A percentile compares a stretch with the other conserved stretches of the same genome.
Conservation (phyloP, 2,113 vertebrate genomes). For the Poeciliopsis retropinna region DNA sequence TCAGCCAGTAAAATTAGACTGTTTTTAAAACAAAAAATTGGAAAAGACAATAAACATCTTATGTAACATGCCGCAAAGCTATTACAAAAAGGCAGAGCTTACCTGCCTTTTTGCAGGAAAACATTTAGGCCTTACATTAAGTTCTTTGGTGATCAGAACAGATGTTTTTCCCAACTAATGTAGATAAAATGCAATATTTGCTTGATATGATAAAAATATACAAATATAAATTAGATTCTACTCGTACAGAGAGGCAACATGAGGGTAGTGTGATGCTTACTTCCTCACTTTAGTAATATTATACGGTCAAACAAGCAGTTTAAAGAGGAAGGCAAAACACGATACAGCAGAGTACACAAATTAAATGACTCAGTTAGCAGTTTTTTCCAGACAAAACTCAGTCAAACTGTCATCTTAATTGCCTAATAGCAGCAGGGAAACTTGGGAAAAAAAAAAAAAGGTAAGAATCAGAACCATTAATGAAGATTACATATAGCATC, state of each 20-base stretch:
- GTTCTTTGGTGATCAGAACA: conserved; percentile 16
- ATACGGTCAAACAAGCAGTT: conserved; percentile 24
- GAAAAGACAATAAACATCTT: conserved; percentile 36
- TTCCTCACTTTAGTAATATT: conserved; percentile 25
- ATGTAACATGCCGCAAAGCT: conserved; percentile 19
- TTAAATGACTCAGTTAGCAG: conserved; percentile 32
- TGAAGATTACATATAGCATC: not conserved
- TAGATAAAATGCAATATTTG: not conserved
- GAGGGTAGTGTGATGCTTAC: conserved; percentile 9
- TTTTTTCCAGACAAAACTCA: not conserved
- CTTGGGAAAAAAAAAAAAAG: too few species aligned
- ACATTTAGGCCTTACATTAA: conserved; percentile 29
- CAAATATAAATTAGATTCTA: conserved; percentile 11
- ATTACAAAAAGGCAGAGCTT: conserved; percentile 13
- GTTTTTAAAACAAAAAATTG: conserved; percentile 21
- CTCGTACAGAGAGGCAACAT: conserved; percentile 14
- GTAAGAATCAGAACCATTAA: not conserved
- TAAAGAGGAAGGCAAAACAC: conserved; percentile 13
- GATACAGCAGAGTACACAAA: conserved; percentile 11
- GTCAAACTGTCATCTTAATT: too few species aligned
- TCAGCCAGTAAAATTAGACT: conserved; percentile 27
- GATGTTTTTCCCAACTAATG: not conserved
- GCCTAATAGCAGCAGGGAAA: too few species aligned
- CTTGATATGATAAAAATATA: not conserved
- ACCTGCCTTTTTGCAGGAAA: conserved; percentile 29